Base-by-base conservation (phyloP, 1,140 invertebrate genomes). In the Riptortus pedestris region DNA sequence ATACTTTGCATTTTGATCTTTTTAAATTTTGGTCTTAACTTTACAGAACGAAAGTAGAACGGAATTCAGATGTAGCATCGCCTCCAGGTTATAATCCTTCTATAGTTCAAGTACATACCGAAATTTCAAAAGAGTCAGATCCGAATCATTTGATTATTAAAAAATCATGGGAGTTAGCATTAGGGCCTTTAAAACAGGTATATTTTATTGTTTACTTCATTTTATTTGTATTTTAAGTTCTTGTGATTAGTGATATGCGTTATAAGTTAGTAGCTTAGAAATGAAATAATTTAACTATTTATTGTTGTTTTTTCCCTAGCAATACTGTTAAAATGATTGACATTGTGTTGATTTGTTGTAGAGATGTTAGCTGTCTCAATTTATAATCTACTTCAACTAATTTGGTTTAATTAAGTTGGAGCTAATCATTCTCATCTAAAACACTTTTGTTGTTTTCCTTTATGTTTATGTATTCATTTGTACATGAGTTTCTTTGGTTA, bases 161-260 rank as follows among this genome's bases (percentile, higher is more conserved):
- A 75, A 92, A 96, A 74, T 91, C 95, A 51, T 99, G 96, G 96
- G 96, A 99, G 75, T 81, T 98, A 55, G 96, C 96, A 0, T 73
- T 98, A 3, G 93, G 87, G 7, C 96, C 96, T 7, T 73, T 98
- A 4, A 98, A 97, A 75, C 87, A 90, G 79, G 87, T 76, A 69
- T 66, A 22, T 2, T 1, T 2, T 22, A 38, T 7, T 5, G 5
- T 38, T 38, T 38, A 51, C n/a, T 51, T 9, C 47, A 18, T 51
- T 51, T 5, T 51, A 11, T 9, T 43, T 43, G 38, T 43, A 43
- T 43, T 43, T 43, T 43, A 43, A 11, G n/a, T 11, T 43, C 38
- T 43, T 11, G 9, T 43, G 38, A 43, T 43, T 43, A n/a, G 9
- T 11, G 9, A 11, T 43, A 11, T 43, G 9, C n/a, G 38, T 9